Evolutionary conservation across 2,888 invertebrate genomes (phyloP).

Genomic region (Vanessa cardui): DNA sequence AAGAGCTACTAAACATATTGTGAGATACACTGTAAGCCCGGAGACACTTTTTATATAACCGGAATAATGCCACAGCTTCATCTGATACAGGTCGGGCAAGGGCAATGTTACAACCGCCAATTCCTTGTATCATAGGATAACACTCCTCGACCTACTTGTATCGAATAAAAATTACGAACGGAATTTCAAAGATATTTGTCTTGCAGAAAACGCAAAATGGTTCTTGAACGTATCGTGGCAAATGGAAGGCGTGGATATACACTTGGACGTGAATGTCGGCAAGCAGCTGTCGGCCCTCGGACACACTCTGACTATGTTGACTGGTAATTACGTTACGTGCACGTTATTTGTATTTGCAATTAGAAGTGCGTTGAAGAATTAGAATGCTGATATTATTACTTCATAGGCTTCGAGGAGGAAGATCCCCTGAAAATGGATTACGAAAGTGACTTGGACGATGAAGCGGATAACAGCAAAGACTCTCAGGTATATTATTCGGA

Average conservation of each 20-base stretch:
- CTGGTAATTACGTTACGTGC: constrained; percentile 78
- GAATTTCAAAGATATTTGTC: background rate
- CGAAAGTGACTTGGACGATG: constrained; percentile 91
- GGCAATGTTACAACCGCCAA: too few species aligned
- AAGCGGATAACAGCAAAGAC: constrained; percentile 84
- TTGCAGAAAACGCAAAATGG: constrained; percentile 97
- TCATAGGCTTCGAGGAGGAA: constrained; percentile 89
- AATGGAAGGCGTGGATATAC: constrained; percentile 99
- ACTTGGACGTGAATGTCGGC: constrained; percentile 97
- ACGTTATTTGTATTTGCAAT: background rate
- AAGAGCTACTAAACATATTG: too few species aligned
- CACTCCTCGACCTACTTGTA: background rate
- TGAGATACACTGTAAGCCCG: too few species aligned
- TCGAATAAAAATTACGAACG: background rate
- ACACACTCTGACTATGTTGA: constrained; percentile 97
- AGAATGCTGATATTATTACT: background rate
- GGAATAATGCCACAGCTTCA: too few species aligned
- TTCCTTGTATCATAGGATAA: too few species aligned
- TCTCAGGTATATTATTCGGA: constrained; percentile 66
- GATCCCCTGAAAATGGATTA: constrained; percentile 87
- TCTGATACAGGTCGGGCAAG: too few species aligned
- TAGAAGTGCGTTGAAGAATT: too few species aligned
- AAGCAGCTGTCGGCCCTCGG: constrained; percentile 97
- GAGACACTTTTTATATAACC: too few species aligned
- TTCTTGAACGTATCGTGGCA: constrained; percentile 98